A percentile compares a stretch with the other conserved stretches of the same genome.
Evolutionary conservation across 2,113 vertebrate species (phyloP).

Genomic region (Heterochromis multidens): DNA sequence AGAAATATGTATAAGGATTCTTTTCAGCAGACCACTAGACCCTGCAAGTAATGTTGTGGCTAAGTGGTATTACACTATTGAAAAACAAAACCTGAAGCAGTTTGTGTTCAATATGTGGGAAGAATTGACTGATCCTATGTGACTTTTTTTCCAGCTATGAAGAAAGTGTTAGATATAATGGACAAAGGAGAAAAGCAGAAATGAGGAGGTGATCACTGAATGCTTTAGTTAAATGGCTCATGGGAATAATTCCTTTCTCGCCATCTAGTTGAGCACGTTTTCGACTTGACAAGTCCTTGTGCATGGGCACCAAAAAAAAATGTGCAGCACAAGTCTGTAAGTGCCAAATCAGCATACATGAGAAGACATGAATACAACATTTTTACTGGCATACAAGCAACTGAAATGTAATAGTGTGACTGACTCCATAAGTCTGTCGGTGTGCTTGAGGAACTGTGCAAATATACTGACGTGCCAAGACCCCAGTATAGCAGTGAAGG

Average conservation of each 20-base stretch:
- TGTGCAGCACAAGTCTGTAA: not conserved
- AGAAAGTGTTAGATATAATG: not conserved
- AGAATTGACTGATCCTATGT: not conserved
- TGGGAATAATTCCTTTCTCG: constrained; percentile 25
- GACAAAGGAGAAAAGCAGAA: not conserved
- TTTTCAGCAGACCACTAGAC: not conserved
- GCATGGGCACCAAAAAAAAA: constrained; percentile 48
- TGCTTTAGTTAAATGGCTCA: not conserved
- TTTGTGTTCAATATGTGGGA: not conserved
- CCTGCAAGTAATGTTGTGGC: not conserved
- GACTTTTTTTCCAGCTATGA: not conserved
- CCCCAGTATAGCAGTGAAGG: constrained; percentile 58
- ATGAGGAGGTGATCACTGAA: not conserved
- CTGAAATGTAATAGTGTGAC: constrained; percentile 52
- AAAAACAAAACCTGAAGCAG: not conserved
- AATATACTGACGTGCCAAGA: constrained; percentile 55
- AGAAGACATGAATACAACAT: constrained; percentile 54
- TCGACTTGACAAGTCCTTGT: constrained; percentile 47
- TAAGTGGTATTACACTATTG: not conserved
- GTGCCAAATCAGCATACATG: constrained; percentile 56
- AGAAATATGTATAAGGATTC: not conserved
- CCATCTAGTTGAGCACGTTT: constrained; percentile 24
- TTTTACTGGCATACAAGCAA: constrained; percentile 56
- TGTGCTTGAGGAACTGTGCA: constrained; percentile 58
- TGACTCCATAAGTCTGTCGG: constrained; percentile 43